A percentile compares a stretch with the other conserved stretches of the same genome.
Conservation (phyloP, 2,888 invertebrate species). For the Polietes domitor region DNA sequence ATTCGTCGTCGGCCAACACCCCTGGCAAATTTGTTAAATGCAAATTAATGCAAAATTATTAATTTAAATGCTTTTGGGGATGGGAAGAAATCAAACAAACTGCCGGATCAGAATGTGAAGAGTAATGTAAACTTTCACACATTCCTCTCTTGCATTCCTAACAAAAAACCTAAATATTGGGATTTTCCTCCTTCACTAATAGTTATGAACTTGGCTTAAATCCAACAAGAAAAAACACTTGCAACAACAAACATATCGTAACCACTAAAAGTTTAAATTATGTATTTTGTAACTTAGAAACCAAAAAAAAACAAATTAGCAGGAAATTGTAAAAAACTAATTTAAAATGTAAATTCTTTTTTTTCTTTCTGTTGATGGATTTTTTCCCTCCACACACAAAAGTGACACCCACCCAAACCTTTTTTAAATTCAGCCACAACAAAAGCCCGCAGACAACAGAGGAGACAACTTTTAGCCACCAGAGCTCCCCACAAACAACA, state of each 20-base stretch:
- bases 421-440: conserved; percentile 25
- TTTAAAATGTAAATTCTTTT: conserved; percentile 57
- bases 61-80: not conserved
- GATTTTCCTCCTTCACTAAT: no score
- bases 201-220: no score
- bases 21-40: not conserved
- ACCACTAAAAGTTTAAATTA: not conserved
- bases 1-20: not conserved
- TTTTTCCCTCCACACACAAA: not conserved
- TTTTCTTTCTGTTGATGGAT: not conserved
- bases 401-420: conserved; percentile 48
- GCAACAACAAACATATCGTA: no score
- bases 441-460: not conserved
- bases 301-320: conserved; percentile 31
- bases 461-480: not conserved
- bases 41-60: conserved; percentile 21
- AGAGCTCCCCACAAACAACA: not conserved
- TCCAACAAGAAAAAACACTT: no score
- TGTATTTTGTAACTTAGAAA: not conserved
- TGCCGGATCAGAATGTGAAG: not conserved
- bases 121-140: no score
- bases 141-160: no score
- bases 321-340: conserved; percentile 45
- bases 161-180: no score
- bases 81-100: not conserved